These are phyloP conservation scores for Phasianus colchicus DNA, from an alignment of 2,113 vertebrate species.

Conservation along the genomic window DNA sequence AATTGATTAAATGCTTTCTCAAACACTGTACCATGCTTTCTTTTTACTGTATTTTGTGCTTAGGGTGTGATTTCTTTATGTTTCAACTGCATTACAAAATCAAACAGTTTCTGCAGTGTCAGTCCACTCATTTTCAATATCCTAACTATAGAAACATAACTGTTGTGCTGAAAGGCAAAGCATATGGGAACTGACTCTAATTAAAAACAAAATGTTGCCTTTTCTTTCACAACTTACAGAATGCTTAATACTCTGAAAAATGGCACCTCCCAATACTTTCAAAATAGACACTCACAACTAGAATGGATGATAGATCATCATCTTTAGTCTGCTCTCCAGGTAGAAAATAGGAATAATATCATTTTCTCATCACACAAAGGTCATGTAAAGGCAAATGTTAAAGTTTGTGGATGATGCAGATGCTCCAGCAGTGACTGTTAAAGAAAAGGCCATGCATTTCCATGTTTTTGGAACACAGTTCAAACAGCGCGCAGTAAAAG, in stretches of 20 bases:
- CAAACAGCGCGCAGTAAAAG: background rate
- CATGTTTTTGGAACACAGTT: background rate
- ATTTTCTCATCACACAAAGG: background rate
- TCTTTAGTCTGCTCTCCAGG: background rate
- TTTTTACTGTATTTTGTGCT: background rate
- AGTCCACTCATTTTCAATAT: background rate
- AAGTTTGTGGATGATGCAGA: background rate
- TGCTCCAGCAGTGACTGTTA: background rate
- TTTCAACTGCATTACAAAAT: background rate
- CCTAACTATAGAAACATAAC: background rate
- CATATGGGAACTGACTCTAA: conserved; percentile 1
- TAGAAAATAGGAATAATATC: background rate
- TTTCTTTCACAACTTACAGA: background rate
- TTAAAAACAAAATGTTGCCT: background rate
- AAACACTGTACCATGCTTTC: background rate
- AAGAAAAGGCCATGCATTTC: background rate
- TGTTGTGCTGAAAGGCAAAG: background rate
- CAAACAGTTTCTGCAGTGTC: background rate
- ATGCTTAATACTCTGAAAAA: background rate
- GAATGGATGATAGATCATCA: background rate
- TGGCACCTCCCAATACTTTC: background rate
- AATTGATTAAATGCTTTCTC: background rate
- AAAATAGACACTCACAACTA: background rate
- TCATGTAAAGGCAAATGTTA: background rate
- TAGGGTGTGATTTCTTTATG: background rate